Percentiles rank a stretch among this genome's conserved stretches.
Conservation (phyloP, 2,113 vertebrate genomes). For the Paradisaea rubra region DNA sequence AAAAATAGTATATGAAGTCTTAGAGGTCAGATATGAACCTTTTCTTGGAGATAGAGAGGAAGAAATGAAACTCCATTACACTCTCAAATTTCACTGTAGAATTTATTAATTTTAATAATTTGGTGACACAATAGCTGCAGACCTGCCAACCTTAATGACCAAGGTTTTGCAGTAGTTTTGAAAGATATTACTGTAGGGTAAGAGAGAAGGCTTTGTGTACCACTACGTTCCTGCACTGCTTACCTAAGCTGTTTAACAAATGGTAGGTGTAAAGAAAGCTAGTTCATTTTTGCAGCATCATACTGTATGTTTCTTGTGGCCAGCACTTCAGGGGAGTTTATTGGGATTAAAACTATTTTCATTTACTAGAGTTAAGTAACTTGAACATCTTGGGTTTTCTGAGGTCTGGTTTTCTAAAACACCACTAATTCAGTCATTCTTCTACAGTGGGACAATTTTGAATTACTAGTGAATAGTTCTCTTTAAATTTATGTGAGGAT, state of each 20-base stretch:
- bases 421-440: neutral
- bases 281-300: neutral
- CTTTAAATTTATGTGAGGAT: neutral
- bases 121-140: neutral
- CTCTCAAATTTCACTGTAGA: neutral
- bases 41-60: neutral
- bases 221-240: neutral
- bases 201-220: neutral
- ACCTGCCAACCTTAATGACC: neutral
- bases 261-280: neutral
- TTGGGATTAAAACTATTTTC: neutral
- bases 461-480: neutral
- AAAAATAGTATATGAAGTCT: neutral
- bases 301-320: neutral
- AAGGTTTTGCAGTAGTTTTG: neutral
- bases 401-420: neutral
- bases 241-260: neutral
- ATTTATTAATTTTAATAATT: neutral
- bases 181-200: neutral
- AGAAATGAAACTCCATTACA: neutral
- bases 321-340: neutral
- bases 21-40: neutral
- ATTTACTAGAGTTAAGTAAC: neutral
- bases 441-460: neutral
- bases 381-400: neutral